These are phyloP conservation scores for Lethenteron reissneri DNA, from an alignment of 2,113 vertebrate genomes.

Conservation along the genomic window DNA sequence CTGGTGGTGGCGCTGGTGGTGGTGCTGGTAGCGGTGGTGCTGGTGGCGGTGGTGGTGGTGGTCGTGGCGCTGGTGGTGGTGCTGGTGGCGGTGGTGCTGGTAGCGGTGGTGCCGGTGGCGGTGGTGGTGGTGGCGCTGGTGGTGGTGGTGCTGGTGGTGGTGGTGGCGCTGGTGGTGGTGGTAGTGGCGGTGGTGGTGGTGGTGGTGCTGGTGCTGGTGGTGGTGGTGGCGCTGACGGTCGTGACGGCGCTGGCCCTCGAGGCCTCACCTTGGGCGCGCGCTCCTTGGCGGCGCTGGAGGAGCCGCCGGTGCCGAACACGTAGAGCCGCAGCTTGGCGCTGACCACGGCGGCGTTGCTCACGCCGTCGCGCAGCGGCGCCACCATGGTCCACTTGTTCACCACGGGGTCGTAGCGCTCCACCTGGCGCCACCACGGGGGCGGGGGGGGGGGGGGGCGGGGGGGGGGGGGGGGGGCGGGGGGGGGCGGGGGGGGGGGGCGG, in stretches of 20 bases:
- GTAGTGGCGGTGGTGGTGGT: too few relatives aligned
- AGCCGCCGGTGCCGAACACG: constrained; percentile 65
- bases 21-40: too few relatives aligned
- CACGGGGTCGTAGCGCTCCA: constrained; percentile 52
- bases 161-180: too few relatives aligned
- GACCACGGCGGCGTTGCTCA: constrained; percentile 77
- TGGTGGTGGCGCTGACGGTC: too few relatives aligned
- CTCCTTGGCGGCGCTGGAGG: constrained; percentile 63
- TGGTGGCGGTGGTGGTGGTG: too few relatives aligned
- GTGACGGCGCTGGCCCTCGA: too few relatives aligned
- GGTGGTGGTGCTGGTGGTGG: too few relatives aligned
- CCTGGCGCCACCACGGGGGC: constrained; percentile 12
- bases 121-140: too few relatives aligned
- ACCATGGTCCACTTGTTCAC: constrained; percentile 77
- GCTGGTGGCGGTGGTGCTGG: too few relatives aligned
- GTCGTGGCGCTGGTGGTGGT: too few relatives aligned
- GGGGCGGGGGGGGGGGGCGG: neutral
- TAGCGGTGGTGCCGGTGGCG: rapidly evolving
- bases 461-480: neutral
- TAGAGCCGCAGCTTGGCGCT: constrained; percentile 71
- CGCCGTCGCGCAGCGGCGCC: constrained; percentile 57
- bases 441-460: neutral
- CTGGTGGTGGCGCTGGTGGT: too few relatives aligned
- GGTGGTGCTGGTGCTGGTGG: too few relatives aligned
- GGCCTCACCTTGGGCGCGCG: constrained; percentile 44